Conservation (phyloP, 2,888 invertebrate species). For the Eupithecia tripunctaria region DNA sequence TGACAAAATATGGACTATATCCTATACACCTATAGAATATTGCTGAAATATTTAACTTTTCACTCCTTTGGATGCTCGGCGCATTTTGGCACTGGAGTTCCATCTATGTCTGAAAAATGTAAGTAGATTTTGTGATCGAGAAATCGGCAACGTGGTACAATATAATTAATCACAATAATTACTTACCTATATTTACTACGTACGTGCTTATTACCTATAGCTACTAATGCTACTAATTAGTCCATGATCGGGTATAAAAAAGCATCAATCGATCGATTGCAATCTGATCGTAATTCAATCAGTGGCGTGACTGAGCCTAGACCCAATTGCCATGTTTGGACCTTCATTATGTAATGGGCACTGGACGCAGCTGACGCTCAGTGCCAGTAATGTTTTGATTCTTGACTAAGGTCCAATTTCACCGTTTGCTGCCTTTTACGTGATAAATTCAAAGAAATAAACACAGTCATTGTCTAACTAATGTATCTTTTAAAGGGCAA, state of each 20-base stretch:
- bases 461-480: too few species aligned
- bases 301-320: conserved; percentile 27
- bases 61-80: not conserved
- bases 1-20: too few species aligned
- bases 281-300: conserved; percentile 13
- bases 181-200: not conserved
- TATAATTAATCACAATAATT: not conserved
- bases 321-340: conserved; percentile 30
- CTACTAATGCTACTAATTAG: not conserved
- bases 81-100: not conserved
- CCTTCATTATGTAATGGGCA: conserved; percentile 12
- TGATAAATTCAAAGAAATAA: too few species aligned
- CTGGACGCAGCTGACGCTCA: not conserved
- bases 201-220: not conserved
- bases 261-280: not conserved
- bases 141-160: not conserved
- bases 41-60: too few species aligned
- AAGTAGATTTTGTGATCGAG: not conserved
- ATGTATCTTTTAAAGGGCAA: too few species aligned
- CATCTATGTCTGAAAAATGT: not conserved
- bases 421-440: too few species aligned
- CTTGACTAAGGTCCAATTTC: too few species aligned
- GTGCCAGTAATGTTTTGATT: not conserved
- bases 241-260: not conserved
- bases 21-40: too few species aligned